Evolutionary conservation across 53 echinoderm and acorn worm genomes (phyloP).

Genomic region (Luidia sarsii): DNA sequence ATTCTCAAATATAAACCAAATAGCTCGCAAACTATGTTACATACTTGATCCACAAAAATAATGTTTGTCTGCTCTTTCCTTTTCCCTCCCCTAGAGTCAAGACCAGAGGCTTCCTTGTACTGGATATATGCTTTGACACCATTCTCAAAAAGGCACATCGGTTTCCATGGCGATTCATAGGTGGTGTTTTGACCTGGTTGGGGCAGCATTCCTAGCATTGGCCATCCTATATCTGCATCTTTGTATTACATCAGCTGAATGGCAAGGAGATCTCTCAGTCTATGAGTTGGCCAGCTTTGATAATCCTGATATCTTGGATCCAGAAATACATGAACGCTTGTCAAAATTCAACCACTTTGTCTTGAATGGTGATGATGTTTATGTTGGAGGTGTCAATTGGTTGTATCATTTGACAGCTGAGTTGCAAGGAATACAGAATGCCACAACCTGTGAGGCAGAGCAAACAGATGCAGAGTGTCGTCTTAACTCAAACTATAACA

Average conservation of each 20-base stretch:
- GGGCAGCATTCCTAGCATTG: no score
- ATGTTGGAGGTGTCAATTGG: constrained; percentile 46
- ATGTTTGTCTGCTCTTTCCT: no score
- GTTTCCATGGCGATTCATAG: no score
- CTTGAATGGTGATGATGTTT: constrained; percentile 28
- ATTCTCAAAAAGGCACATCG: no score
- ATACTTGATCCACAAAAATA: no score
- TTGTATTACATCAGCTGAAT: constrained; percentile 14
- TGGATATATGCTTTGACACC: no score
- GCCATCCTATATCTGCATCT: no score
- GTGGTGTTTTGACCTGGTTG: no score
- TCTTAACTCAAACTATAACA: constrained; percentile 53
- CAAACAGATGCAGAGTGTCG: background rate
- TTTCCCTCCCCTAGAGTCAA: no score
- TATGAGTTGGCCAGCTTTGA: constrained; percentile 31
- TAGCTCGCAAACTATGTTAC: no score
- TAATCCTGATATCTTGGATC: constrained; percentile 10
- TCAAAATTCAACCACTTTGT: constrained; percentile 38
- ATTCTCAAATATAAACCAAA: no score
- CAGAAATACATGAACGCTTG: background rate
- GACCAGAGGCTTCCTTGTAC: no score
- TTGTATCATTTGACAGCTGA: constrained; percentile 6
- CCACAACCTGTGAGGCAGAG: constrained; percentile 1
- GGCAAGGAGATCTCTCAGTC: constrained; percentile 33
- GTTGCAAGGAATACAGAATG: constrained; percentile 28